These are phyloP conservation scores for Drosophila takahashii DNA, from an alignment of 1,140 invertebrate genomes.

Conservation along the genomic window DNA sequence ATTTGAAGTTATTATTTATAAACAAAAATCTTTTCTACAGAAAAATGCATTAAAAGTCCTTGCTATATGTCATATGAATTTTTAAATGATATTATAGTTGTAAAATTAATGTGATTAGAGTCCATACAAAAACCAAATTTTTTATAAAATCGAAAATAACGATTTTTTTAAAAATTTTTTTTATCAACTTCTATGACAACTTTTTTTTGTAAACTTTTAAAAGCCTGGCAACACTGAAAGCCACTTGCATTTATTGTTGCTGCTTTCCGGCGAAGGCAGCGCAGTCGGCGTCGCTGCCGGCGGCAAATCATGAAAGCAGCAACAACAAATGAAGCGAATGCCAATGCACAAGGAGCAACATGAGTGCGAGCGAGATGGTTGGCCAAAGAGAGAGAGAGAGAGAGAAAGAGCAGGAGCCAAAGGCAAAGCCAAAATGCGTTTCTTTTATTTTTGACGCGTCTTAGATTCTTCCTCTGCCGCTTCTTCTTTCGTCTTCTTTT, in stretches of 20 bases:
- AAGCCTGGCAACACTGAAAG: constrained; percentile 21
- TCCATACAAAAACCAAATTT: no score
- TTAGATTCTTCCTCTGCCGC: constrained; percentile 64
- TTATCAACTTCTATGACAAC: no score
- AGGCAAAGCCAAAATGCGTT: constrained; percentile 67
- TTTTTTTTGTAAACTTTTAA: constrained; percentile 1
- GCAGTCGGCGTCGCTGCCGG: constrained; percentile 64
- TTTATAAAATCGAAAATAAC: no score
- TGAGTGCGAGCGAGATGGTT: constrained; percentile 2
- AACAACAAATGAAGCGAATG: constrained; percentile 51
- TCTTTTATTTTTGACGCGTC: constrained; percentile 79
- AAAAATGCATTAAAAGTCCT: no score
- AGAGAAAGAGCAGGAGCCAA: constrained; percentile 22
- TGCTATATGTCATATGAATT: no score
- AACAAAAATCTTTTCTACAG: no score
- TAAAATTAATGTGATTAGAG: no score
- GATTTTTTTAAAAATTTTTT: no score
- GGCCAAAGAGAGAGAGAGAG: constrained; percentile 1
- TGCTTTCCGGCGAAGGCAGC: constrained; percentile 70
- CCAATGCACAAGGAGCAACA: constrained; percentile 44
- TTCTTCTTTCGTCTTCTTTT: constrained; percentile 22
- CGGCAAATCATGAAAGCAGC: constrained; percentile 79
- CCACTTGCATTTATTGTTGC: constrained; percentile 38
- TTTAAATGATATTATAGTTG: no score
- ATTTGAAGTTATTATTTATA: no score